Evolutionary conservation across 2,888 invertebrate genomes (phyloP), one percentile per base, ranked within the genome.

Genomic region (Drosophila paramelanica): DNA sequence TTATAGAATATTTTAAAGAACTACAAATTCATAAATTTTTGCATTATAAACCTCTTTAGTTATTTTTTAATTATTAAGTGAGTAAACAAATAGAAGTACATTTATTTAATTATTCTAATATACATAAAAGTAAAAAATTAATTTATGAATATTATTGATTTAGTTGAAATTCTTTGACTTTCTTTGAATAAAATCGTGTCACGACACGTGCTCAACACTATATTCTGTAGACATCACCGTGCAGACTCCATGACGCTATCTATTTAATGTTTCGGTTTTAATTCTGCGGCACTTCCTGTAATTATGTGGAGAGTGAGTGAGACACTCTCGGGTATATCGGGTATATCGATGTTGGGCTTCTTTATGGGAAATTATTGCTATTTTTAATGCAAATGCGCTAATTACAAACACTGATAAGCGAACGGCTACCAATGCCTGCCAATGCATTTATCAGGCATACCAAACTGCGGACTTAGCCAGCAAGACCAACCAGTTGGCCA

Each of bases 321-420:
- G 68, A 60, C 51, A 68, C 59, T 61, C 49, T 31, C 14, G 27
- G 5, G 10, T 27, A 1, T 38, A 58, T 14, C 50, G 46, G 51
- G 41, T 39, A 64, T 67, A 73, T 73, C 73, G 71, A 70, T 75
- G 77, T 65, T 83, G 68, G 74, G 68, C 73, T 72, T 85, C 87
- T 86, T 86, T 81, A 86, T 86, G 71, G 86, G 76, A 86, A 86
- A 86, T 88, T 86, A 86, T 86, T 86, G 85, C 88, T 86, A 86
- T 88, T 86, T 86, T 86, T 88, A 86, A 86, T 86, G 85, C 88
- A 88, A 86, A 86, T 88, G 87, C 88, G 88, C 88, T 88, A 86
- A 88, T 88, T 86, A 86, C 88, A 88, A 88, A 88, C 85, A 86
- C 88, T 86, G 85, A 86, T 86, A 86, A 86, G 85, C 49, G 20